Evolutionary conservation across 2,797 vertebrate species (phyloP).

Genomic region (Xerus rutilus): DNA sequence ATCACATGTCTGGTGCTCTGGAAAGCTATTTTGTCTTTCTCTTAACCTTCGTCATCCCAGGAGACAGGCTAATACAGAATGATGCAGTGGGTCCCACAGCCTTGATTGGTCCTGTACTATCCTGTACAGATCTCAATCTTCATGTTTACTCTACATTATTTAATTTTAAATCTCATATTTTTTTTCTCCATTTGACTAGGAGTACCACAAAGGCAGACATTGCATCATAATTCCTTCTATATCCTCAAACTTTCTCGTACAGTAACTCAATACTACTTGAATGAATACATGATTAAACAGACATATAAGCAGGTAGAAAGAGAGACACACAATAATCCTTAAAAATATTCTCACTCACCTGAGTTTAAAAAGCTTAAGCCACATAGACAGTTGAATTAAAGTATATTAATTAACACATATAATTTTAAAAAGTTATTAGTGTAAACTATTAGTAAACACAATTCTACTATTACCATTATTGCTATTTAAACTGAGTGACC

Average conservation of each 20-base stretch:
- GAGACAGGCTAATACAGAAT: background rate
- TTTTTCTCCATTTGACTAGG: background rate
- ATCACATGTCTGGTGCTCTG: background rate
- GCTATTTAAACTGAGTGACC: background rate
- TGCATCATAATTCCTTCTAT: background rate
- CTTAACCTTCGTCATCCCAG: background rate
- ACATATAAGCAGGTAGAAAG: background rate
- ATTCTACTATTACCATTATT: background rate
- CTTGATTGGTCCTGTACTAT: background rate
- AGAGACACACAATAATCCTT: background rate
- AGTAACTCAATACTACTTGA: background rate
- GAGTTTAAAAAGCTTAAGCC: constrained; percentile 28
- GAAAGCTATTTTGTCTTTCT: background rate
- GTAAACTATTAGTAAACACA: background rate
- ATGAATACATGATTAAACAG: background rate
- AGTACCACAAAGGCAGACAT: background rate
- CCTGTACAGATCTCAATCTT: background rate
- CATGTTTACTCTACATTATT: background rate
- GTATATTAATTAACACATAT: background rate
- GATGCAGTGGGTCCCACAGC: fast-evolving
- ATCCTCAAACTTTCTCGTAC: background rate
- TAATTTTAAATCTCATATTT: background rate
- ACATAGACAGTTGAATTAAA: background rate
- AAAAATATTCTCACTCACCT: background rate
- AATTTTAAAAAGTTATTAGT: constrained; percentile 9